Evolutionary conservation across 2,797 vertebrate genomes (phyloP).

Genomic region (Carapus acus): DNA sequence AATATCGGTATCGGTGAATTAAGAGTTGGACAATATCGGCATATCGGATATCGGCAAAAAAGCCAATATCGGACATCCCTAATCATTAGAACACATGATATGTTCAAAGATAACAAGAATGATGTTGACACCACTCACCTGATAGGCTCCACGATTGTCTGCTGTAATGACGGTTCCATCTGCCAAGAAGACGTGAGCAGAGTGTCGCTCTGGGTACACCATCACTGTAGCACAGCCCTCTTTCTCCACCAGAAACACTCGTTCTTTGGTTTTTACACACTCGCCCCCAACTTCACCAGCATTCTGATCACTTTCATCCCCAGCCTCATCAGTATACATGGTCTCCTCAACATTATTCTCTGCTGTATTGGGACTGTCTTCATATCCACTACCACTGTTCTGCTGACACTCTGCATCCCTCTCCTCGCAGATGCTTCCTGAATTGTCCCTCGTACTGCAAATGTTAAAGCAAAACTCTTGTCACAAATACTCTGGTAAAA

Average conservation of each 20-base stretch:
- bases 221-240: slow-evolving; percentile 77
- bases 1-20: too few relatives aligned
- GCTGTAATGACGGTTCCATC: slow-evolving; percentile 83
- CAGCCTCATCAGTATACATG: slow-evolving; percentile 9
- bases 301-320: neutral
- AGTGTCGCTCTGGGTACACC: slow-evolving; percentile 74
- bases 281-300: slow-evolving; percentile 2
- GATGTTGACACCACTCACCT: slow-evolving; percentile 69
- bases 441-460: neutral
- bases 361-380: slow-evolving; percentile 52
- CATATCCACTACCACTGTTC: neutral
- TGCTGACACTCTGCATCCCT: neutral
- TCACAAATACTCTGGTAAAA: slow-evolving; percentile 8
- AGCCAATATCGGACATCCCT: too few relatives aligned
- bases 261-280: slow-evolving; percentile 56
- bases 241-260: slow-evolving; percentile 77
- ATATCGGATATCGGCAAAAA: too few relatives aligned
- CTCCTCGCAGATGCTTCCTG: neutral
- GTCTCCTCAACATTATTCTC: slow-evolving; percentile 6
- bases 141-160: slow-evolving; percentile 75
- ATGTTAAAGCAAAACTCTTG: slow-evolving; percentile 10
- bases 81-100: too few relatives aligned
- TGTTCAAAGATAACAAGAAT: too few relatives aligned
- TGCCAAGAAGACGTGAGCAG: slow-evolving; percentile 73
- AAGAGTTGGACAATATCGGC: too few relatives aligned